A percentile compares a stretch with the other conserved stretches of the same genome.
Evolutionary conservation across 2,113 vertebrate genomes (phyloP).

Genomic region (Clarias magur): DNA sequence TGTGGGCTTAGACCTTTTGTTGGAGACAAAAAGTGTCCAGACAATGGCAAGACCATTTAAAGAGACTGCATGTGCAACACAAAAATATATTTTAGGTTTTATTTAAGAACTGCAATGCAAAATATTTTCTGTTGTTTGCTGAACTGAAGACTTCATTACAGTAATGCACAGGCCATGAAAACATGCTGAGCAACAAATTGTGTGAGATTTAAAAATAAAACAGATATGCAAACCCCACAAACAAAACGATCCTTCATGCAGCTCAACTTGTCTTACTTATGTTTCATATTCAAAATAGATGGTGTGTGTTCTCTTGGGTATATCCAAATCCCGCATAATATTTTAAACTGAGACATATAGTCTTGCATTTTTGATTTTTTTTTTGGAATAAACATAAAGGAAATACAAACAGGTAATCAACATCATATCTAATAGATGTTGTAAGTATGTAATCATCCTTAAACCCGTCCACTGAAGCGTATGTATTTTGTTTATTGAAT

Average conservation of each 20-base stretch:
- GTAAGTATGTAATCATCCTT: not conserved
- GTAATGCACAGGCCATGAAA: not conserved
- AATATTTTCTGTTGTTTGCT: not conserved
- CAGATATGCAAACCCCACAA: not conserved
- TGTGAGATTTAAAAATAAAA: not conserved
- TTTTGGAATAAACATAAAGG: not conserved
- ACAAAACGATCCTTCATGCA: not conserved
- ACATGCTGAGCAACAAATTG: not conserved
- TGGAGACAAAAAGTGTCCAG: conserved; percentile 3
- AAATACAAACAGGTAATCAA: not conserved
- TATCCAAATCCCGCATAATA: not conserved
- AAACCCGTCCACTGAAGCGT: not conserved
- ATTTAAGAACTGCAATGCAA: not conserved
- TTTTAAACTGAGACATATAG: not conserved
- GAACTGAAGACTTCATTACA: not conserved
- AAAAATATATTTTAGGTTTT: not conserved
- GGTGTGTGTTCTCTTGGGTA: not conserved
- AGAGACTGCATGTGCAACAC: not conserved
- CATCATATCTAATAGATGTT: not conserved
- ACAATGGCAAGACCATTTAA: not conserved
- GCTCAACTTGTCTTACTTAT: not conserved
- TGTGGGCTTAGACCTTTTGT: not conserved
- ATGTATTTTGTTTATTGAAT: not conserved
- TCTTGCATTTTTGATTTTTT: not conserved
- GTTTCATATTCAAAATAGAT: conserved; percentile 8